Evolutionary conservation across 2,888 invertebrate genomes (phyloP), one percentile per base, ranked within the genome.

Genomic region (Halictus ligatus): DNA sequence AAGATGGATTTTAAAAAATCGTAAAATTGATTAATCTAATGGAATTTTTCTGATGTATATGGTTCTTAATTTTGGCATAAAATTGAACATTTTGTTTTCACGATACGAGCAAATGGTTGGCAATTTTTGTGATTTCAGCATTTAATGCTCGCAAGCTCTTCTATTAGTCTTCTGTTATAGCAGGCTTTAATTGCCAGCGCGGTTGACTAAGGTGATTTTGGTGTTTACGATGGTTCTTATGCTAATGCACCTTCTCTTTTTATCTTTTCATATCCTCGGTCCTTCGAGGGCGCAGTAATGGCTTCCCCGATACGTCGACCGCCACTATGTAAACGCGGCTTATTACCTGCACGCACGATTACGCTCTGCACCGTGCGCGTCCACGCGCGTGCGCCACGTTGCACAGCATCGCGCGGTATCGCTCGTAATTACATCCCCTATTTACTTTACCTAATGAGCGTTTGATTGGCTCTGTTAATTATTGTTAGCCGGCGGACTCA

Each of bases 381-480:
- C 18, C 29, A 35, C 75, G 79, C 74, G 78, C 71, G 72, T 67
- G 78, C 67, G 73, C 72, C 78, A 75, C 67, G 25, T 58, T 67
- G 67, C 40, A 25, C 58, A 67, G 43, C 80, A 50, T 60, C 60
- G 35, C 77, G 15, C 80, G 35, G 87, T 90, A 91, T 91, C 90
- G 89, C 82, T 84, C 79, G 87, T 91, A 92, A 91, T 92, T 91
- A 85, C 87, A 84, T 87, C 87, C 88, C 90, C 89, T 92, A 92
- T 92, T 92, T 92, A 91, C 89, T 92, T 85, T 88, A 87, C 83
- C 89, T 92, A 92, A 92, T 91, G 92, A 89, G 88, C 91, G 90
- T 90, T 92, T 91, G 91, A 92, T 92, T 90, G 89, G 89, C 90
- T 88, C 88, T 88, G 90, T 91, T 92, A 92, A 92, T 92, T 90